These are phyloP conservation scores for Cladorhizidae sp. DNA, from an alignment of 37 sponge, comb jelly and placozoan species.

Conservation along the genomic window DNA sequence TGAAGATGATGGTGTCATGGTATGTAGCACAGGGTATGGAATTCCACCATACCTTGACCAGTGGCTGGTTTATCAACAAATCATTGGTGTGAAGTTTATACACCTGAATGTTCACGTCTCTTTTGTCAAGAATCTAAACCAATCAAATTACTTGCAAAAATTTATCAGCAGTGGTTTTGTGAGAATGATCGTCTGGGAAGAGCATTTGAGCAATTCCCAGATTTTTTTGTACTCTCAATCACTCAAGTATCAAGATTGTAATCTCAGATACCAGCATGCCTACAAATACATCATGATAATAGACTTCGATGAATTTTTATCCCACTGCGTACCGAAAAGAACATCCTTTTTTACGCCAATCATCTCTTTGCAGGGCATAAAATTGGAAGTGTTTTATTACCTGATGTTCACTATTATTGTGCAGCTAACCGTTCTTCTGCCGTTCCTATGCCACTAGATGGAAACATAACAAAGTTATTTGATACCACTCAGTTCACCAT, in stretches of 20 bases:
- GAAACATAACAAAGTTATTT: slow-evolving; percentile 1
- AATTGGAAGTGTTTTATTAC: background rate
- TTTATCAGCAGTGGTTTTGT: background rate
- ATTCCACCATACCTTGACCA: background rate
- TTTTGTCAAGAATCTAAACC: background rate
- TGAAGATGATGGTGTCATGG: background rate
- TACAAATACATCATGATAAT: slow-evolving; percentile 1
- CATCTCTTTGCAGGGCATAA: background rate
- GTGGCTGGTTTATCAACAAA: background rate
- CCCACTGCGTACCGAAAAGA: background rate
- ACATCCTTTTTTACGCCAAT: background rate
- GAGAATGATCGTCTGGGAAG: background rate
- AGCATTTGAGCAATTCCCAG: background rate
- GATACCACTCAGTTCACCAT: no score
- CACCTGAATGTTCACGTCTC: slow-evolving; percentile 9
- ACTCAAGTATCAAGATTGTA: background rate
- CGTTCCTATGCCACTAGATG: background rate
- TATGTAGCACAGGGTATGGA: slow-evolving; percentile 1
- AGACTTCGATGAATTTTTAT: slow-evolving; percentile 9
- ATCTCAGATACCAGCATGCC: background rate
- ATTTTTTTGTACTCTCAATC: slow-evolving; percentile 7
- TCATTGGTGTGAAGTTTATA: background rate
- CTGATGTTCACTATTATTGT: background rate
- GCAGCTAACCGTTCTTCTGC: background rate
- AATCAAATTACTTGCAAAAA: background rate